phyloP scores from a whole-genome alignment of 2,888 invertebrate species.

The Xestia rhomboidea region DNA sequence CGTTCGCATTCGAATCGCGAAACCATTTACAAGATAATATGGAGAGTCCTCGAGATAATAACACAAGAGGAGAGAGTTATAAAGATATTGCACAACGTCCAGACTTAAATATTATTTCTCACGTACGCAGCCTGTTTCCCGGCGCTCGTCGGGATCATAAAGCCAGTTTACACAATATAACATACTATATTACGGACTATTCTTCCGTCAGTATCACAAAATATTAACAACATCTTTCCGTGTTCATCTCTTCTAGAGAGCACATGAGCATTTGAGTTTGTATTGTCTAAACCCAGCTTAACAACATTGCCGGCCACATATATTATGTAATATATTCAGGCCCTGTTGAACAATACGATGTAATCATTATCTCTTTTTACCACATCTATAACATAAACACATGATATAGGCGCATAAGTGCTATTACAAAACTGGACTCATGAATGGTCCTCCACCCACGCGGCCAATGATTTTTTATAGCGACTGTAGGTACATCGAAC shows the following conservation, averaged over 20 bases:
- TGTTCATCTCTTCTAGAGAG: slow-evolving; percentile 13
- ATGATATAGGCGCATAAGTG: slow-evolving; percentile 58
- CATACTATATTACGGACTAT: slow-evolving; percentile 20
- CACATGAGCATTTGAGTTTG: slow-evolving; percentile 5
- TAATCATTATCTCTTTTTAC: slow-evolving; percentile 58
- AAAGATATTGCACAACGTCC: slow-evolving; percentile 39
- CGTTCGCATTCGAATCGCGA: slow-evolving; percentile 41
- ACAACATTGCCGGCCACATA: slow-evolving; percentile 23
- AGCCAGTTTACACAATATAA: slow-evolving; percentile 21
- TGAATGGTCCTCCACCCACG: slow-evolving; percentile 79
- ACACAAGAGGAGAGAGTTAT: slow-evolving; percentile 43
- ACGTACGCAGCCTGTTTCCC: slow-evolving; percentile 38
- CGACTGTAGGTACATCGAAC: slow-evolving; percentile 70
- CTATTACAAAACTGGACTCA: slow-evolving; percentile 76
- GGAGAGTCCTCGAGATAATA: slow-evolving; percentile 57
- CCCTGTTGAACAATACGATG: slow-evolving; percentile 49
- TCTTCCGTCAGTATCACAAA: slow-evolving; percentile 14
- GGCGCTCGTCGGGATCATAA: slow-evolving; percentile 25
- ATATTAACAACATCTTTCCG: neutral
- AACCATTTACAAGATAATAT: slow-evolving; percentile 56
- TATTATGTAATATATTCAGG: slow-evolving; percentile 60
- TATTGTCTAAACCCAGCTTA: slow-evolving; percentile 13
- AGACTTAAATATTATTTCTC: slow-evolving; percentile 52
- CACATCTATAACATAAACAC: slow-evolving; percentile 53
- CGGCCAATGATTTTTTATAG: slow-evolving; percentile 72